Percentiles rank a stretch among this genome's conserved stretches.
These are phyloP conservation scores for Archips crataeganus DNA, from an alignment of 2,888 invertebrate genomes.

Conservation along the genomic window DNA sequence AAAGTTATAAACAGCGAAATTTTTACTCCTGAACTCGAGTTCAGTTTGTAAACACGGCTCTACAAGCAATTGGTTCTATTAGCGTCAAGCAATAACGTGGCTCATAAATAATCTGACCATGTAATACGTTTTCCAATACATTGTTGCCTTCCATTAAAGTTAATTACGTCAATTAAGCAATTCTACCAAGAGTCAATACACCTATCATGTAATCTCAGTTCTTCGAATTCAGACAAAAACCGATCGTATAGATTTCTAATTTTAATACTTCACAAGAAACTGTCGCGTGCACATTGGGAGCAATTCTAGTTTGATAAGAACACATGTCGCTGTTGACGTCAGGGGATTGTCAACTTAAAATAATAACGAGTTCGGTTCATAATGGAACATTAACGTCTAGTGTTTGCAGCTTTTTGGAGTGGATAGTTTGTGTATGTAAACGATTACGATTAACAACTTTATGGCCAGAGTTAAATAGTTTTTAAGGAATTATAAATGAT, in stretches of 20 bases:
- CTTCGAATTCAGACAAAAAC: conserved; percentile 41
- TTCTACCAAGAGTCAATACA: conserved; percentile 21
- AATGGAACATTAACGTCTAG: not conserved
- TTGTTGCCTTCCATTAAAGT: not conserved
- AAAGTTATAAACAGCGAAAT: no score
- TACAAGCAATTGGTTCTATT: no score
- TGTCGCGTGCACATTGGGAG: conserved; percentile 10
- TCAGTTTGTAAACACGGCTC: no score
- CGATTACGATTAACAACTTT: not conserved
- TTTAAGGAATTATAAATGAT: not conserved
- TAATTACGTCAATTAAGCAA: conserved; percentile 33
- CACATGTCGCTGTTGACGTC: not conserved
- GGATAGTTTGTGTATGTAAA: not conserved
- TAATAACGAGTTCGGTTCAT: not conserved
- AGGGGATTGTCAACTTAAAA: not conserved
- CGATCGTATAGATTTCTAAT: conserved; percentile 35
- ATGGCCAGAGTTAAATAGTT: not conserved
- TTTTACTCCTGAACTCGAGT: no score
- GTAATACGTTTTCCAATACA: not conserved
- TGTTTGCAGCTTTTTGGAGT: not conserved
- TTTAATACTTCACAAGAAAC: conserved; percentile 3
- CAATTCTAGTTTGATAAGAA: not conserved
- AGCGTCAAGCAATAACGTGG: not conserved
- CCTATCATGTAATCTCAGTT: conserved; percentile 25
- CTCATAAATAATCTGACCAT: not conserved